Base-by-base conservation (phyloP, 1,140 invertebrate species). In the Dendrolimus punctatus region DNA sequence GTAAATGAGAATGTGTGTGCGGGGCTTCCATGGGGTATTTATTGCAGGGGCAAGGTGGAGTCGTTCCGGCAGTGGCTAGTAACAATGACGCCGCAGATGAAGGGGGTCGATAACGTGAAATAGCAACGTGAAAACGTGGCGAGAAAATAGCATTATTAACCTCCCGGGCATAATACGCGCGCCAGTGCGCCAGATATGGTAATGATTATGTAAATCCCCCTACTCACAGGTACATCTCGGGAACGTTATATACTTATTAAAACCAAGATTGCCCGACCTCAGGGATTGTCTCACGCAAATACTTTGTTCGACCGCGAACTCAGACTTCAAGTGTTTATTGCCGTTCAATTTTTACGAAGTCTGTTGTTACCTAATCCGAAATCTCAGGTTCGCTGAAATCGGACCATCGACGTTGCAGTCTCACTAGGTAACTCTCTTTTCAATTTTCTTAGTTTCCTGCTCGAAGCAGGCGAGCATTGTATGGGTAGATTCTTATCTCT, bases 131-230 rank as follows among this genome's bases (percentile, higher is more conserved):
- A 87, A 85, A 86, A 87, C 75, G 81, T 85, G 81, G 76, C 77
- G 80, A 86, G 84, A 87, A 87, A 87, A 88, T 88, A 83, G 81
- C 85, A 87, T 88, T 88, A 88, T 88, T 88, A 88, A 88, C 84
- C 85, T 88, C 85, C 73, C 64, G 85, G 83, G 85, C 73, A 79
- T 85, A 86, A 87, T 87, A 84, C 76, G 73, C 80, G 78, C 82
- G 80, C 80, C 79, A 81, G 75, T 79, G 78, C 76, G 82, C 80
- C 78, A 87, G 81, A 87, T 88, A 88, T 87, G 85, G 79, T 88
- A 87, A 87, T 86, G 78, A 86, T 88, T 88, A 88, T 86, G 83
- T 83, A 84, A 86, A 86, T 86, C 73, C 71, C 23, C 62, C 76
- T 73, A 58, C 80, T 81, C 79, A 77, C 78, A 84, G 80, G 80